These are phyloP conservation scores for Caenorhabditis sp. DNA, from an alignment of 2,888 invertebrate genomes.

Conservation along the genomic window DNA sequence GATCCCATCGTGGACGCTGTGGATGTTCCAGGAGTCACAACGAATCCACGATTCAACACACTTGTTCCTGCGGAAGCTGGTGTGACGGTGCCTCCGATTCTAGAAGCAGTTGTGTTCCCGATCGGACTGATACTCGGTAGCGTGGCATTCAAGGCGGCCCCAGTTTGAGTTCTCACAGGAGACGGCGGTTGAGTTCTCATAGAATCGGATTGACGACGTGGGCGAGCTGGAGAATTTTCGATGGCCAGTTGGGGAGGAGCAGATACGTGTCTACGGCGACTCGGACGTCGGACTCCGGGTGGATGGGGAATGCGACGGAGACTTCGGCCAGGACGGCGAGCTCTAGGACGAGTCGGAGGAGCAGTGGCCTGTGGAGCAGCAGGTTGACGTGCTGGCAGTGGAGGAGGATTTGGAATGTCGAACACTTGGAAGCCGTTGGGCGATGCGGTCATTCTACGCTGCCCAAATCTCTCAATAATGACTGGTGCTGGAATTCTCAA, in stretches of 20 bases:
- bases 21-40: slow-evolving; percentile 21
- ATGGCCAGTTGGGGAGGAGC: slow-evolving; percentile 6
- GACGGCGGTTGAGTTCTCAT: slow-evolving; percentile 57
- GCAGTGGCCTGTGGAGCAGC: not conserved
- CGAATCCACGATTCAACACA: slow-evolving; percentile 44
- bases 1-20: not conserved
- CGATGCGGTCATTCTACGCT: too few relatives aligned
- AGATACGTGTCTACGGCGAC: not conserved
- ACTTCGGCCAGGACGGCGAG: not conserved
- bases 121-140: slow-evolving; percentile 30
- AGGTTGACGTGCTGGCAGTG: slow-evolving; percentile 34
- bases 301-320: not conserved
- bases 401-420: slow-evolving; percentile 15
- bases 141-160: slow-evolving; percentile 7
- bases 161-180: not conserved
- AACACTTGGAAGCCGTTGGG: slow-evolving; percentile 29
- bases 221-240: not conserved
- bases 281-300: not conserved
- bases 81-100: slow-evolving; percentile 10
- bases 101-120: slow-evolving; percentile 1
- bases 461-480: slow-evolving; percentile 28
- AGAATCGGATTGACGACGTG: slow-evolving; percentile 9
- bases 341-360: slow-evolving; percentile 14
- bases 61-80: not conserved
- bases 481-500: slow-evolving; percentile 26